Evolutionary conservation across 2,113 vertebrate species (phyloP).

Genomic region (Carlito syrichta): DNA sequence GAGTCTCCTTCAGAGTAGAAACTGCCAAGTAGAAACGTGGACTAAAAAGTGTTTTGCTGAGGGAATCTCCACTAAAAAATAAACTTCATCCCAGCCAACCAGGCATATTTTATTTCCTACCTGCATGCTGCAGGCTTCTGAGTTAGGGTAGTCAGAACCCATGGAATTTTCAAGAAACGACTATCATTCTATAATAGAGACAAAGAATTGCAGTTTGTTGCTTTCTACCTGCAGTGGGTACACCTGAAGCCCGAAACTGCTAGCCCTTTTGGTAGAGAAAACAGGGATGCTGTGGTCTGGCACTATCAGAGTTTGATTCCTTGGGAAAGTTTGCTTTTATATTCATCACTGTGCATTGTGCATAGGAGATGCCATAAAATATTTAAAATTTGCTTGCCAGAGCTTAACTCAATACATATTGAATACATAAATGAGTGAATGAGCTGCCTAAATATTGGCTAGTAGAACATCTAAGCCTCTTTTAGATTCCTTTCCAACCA

Average conservation of each 20-base stretch:
- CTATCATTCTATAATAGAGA: neutral
- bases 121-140: neutral
- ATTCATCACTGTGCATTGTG: neutral
- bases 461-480: neutral
- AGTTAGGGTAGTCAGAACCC: neutral
- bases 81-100: conserved; percentile 4
- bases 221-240: neutral
- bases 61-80: conserved; percentile 27
- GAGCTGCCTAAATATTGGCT: neutral
- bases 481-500: neutral
- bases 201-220: neutral
- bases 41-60: conserved; percentile 50
- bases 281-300: neutral
- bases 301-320: neutral
- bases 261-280: neutral
- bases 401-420: conserved; percentile 5
- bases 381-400: neutral
- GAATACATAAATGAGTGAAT: conserved; percentile 10
- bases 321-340: neutral
- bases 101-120: conserved; percentile 40
- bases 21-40: conserved; percentile 39
- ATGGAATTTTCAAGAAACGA: neutral
- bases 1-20: conserved; percentile 56
- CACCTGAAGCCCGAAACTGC: neutral
- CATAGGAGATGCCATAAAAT: neutral